These are phyloP conservation scores for Ichneumoninae sp. DNA, from an alignment of 2,888 invertebrate genomes.

Conservation along the genomic window DNA sequence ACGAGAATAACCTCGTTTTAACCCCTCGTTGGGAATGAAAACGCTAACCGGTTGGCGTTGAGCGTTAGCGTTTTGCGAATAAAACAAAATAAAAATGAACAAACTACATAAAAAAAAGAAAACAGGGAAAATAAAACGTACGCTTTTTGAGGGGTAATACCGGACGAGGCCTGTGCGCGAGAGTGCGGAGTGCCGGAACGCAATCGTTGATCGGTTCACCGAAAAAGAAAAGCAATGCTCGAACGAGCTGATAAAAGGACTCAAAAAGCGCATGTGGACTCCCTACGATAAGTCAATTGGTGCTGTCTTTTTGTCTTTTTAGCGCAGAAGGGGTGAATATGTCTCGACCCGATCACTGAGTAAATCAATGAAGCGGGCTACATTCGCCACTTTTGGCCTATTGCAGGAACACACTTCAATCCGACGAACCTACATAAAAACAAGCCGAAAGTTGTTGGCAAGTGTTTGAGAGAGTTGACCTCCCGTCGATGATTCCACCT, in stretches of 20 bases:
- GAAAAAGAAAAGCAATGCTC: slow-evolving; percentile 22
- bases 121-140: neutral
- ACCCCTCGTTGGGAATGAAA: slow-evolving; percentile 53
- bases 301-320: too few relatives aligned
- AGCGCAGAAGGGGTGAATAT: too few relatives aligned
- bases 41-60: slow-evolving; percentile 59
- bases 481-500: slow-evolving; percentile 9
- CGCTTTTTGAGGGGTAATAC: neutral
- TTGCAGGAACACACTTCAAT: neutral
- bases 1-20: slow-evolving; percentile 55
- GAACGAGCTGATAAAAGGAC: slow-evolving; percentile 36
- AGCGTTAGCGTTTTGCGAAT: slow-evolving; percentile 56
- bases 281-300: too few relatives aligned
- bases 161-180: slow-evolving; percentile 54
- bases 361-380: neutral
- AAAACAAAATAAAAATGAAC: slow-evolving; percentile 39
- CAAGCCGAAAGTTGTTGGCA: neutral
- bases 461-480: slow-evolving; percentile 17
- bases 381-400: neutral
- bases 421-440: neutral
- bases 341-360: neutral
- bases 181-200: slow-evolving; percentile 51
- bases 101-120: neutral
- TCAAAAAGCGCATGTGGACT: neutral
- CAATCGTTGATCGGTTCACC: slow-evolving; percentile 53